Evolutionary conservation across 1,140 invertebrate species (phyloP).

Genomic region (Copidosoma floridanum): DNA sequence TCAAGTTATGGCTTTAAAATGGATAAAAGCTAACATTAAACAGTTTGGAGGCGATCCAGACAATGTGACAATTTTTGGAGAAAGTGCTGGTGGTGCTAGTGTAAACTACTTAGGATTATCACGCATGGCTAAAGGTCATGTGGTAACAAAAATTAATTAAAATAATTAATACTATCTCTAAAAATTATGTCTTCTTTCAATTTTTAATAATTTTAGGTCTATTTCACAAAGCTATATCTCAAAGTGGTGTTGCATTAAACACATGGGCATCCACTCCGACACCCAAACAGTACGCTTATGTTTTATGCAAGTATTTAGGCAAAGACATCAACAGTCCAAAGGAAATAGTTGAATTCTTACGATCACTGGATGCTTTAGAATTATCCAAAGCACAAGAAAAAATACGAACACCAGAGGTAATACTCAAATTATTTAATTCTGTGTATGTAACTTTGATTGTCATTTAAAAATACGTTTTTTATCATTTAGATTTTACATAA

Average conservation of each 20-base stretch:
- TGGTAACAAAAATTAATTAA: neutral
- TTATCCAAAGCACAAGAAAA: conserved; percentile 14
- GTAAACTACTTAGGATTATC: conserved; percentile 37
- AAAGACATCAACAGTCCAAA: conserved; percentile 48
- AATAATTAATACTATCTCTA: neutral
- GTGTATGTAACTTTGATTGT: too few relatives aligned
- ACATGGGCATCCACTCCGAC: conserved; percentile 66
- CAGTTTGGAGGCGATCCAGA: conserved; percentile 59
- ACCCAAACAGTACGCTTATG: conserved; percentile 41
- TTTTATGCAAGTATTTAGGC: conserved; percentile 37
- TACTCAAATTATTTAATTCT: neutral
- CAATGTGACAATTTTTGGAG: conserved; percentile 60
- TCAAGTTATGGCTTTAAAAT: conserved; percentile 53
- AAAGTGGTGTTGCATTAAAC: conserved; percentile 73
- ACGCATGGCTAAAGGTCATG: conserved; percentile 32
- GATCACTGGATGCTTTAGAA: conserved; percentile 38
- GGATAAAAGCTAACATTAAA: conserved; percentile 59
- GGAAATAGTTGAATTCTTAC: conserved; percentile 52
- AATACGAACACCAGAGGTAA: neutral
- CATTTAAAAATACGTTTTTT: too few relatives aligned
- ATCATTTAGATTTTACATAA: too few relatives aligned
- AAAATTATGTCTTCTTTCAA: neutral
- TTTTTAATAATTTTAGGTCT: conserved; percentile 55
- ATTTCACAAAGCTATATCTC: conserved; percentile 68
- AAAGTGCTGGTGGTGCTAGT: conserved; percentile 57